These are phyloP conservation scores for Gila orcuttii DNA, from an alignment of 2,113 vertebrate species.

Conservation along the genomic window DNA sequence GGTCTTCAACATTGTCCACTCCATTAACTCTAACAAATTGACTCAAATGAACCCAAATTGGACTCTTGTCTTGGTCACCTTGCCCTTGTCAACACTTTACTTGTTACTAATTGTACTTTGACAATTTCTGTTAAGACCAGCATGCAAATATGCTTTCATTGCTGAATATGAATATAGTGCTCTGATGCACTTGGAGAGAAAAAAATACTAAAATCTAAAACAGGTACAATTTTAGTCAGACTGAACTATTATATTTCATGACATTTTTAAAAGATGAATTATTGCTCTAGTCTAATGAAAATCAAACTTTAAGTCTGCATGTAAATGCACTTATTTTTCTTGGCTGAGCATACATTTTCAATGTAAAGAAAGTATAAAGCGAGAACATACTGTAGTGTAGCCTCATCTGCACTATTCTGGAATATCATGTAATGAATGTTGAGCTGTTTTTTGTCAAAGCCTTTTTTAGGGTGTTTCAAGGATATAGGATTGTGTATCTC, in stretches of 20 bases:
- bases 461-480: constrained; percentile 4
- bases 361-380: constrained; percentile 14
- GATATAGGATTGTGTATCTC: constrained; percentile 32
- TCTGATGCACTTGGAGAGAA: constrained; percentile 3
- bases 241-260: not conserved
- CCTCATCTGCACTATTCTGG: constrained; percentile 31
- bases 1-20: not conserved
- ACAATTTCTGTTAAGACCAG: not conserved
- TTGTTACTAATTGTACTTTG: not conserved
- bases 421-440: constrained; percentile 22
- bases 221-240: not conserved
- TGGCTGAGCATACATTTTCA: constrained; percentile 9
- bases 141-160: not conserved
- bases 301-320: not conserved
- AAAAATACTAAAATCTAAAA: not conserved
- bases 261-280: not conserved
- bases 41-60: not conserved
- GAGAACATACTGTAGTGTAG: not conserved
- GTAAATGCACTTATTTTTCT: not conserved
- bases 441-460: constrained; percentile 47
- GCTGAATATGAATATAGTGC: not conserved
- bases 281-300: not conserved
- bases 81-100: constrained; percentile 2
- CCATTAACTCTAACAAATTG: not conserved
- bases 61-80: not conserved